Conservation (phyloP, 2,797 vertebrate genomes). For the Micromesistius poutassou region DNA sequence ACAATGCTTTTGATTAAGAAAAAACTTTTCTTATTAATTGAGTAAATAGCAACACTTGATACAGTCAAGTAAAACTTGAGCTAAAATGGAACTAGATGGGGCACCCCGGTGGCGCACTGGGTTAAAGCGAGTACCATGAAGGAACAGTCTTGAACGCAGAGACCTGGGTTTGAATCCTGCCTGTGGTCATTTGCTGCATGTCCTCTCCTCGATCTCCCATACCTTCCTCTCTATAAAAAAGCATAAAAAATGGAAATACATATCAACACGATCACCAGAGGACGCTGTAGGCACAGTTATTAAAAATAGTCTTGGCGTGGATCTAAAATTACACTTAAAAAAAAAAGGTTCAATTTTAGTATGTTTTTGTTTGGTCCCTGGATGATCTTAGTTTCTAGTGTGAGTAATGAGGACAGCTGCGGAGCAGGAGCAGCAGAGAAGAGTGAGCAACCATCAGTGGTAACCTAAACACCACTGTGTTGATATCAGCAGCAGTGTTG, state of each 20-base stretch:
- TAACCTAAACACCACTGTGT: constrained; percentile 44
- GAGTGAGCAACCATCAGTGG: constrained; percentile 55
- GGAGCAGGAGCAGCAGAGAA: constrained; percentile 52
- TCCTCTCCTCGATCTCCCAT: too few species aligned
- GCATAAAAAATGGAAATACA: neutral
- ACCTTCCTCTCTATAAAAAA: too few species aligned
- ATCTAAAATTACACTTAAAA: constrained; percentile 22
- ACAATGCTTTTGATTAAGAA: too few species aligned
- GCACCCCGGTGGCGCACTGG: too few species aligned
- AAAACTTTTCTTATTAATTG: too few species aligned
- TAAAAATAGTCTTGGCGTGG: neutral
- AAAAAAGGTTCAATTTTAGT: constrained; percentile 27
- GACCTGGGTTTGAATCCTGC: too few species aligned
- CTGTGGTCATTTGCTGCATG: too few species aligned
- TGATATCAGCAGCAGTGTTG: constrained; percentile 49
- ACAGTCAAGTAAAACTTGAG: too few species aligned
- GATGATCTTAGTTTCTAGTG: constrained; percentile 41
- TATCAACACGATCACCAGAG: neutral
- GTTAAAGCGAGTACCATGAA: too few species aligned
- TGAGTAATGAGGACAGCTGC: constrained; percentile 64
- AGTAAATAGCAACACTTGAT: too few species aligned
- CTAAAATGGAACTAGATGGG: too few species aligned
- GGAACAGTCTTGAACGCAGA: too few species aligned
- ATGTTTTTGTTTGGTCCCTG: constrained; percentile 37
- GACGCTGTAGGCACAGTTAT: neutral